Evolutionary conservation across 2,797 vertebrate genomes (phyloP).

Genomic region (Tinamus major): DNA sequence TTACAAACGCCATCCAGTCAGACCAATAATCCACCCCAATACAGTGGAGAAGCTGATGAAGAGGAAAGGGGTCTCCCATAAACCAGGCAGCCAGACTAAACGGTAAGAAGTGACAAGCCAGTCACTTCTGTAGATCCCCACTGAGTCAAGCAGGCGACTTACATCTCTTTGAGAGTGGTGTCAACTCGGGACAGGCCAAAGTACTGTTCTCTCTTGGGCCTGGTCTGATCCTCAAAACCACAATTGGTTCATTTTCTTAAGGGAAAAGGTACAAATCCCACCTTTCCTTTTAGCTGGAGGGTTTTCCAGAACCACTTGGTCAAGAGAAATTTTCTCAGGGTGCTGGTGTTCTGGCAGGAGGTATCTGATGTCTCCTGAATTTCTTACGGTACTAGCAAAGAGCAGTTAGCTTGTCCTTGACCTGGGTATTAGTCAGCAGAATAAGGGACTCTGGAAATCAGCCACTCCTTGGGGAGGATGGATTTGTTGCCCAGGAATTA

Average conservation of each 20-base stretch:
- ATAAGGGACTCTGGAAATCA: background rate
- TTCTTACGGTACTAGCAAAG: background rate
- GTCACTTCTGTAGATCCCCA: background rate
- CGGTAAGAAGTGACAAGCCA: slow-evolving; percentile 79
- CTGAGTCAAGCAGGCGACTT: background rate
- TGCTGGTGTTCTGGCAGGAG: background rate
- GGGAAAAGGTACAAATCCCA: background rate
- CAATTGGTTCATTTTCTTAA: background rate
- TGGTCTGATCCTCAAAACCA: background rate
- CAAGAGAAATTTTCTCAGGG: background rate
- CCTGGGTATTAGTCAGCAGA: background rate
- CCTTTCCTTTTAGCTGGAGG: background rate
- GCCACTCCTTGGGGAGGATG: background rate
- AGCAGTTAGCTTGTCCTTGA: background rate
- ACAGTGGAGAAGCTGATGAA: slow-evolving; percentile 97
- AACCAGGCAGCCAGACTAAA: slow-evolving; percentile 88
- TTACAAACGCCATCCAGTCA: slow-evolving; percentile 93
- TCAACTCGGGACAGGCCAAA: background rate
- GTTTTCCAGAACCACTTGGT: background rate
- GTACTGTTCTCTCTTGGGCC: background rate
- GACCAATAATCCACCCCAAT: slow-evolving; percentile 93
- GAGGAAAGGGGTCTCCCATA: slow-evolving; percentile 91
- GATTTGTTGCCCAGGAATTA: background rate
- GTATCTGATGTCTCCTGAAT: background rate
- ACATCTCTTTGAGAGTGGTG: background rate